Evolutionary conservation across 2,888 invertebrate species (phyloP), one percentile per base, ranked within the genome.

Genomic region (Disparrhopalites patrizii): DNA sequence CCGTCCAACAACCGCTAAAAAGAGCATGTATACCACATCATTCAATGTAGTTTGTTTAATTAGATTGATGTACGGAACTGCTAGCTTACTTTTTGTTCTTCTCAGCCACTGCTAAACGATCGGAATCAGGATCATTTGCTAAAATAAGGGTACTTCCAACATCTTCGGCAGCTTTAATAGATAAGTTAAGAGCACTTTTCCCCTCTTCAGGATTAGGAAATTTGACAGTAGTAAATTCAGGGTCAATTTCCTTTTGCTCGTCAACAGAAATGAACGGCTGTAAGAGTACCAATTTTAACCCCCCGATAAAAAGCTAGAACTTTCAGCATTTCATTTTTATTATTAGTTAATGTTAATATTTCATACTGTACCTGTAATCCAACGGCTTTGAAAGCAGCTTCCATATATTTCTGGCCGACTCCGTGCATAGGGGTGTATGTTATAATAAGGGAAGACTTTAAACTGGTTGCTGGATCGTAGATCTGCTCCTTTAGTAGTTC

Each of bases 171-270:
- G 91, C 87, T 77, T 83, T 80, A 71, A 90, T 85, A 43, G 93
- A 86, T 43, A 93, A 81, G 75, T 86, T 83, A 70, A 94, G 78
- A 25, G 92, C 88, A 73, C 89, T 86, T 77, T 86, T 85, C 0
- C 93, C 93, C 81, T 99, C 99, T 78, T 99, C 99, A 0, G 99
- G 99, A 82, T 99, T 99, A 0, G 99, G 99, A 81, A 94, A 97
- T 77, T 86, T 87, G 0, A 99, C 97, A 0, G 99, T 99, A 0
- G 97, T 88, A 81, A 99, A 99, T 65, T 98, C 94, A 0, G 98
- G 97, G 82, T 99, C 87, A 0, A 98, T 92, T 62, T 90, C 84
- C 72, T 87, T 87, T 81, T 99, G 92, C 75, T 90, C 84, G 40
- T 80, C 79, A 0, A 89, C 89, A 3, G 68, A 65, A 15, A 62